Evolutionary conservation across 2,888 invertebrate species (phyloP), one percentile per base, ranked within the genome.

Genomic region (Drosophila austrosaltans): DNA sequence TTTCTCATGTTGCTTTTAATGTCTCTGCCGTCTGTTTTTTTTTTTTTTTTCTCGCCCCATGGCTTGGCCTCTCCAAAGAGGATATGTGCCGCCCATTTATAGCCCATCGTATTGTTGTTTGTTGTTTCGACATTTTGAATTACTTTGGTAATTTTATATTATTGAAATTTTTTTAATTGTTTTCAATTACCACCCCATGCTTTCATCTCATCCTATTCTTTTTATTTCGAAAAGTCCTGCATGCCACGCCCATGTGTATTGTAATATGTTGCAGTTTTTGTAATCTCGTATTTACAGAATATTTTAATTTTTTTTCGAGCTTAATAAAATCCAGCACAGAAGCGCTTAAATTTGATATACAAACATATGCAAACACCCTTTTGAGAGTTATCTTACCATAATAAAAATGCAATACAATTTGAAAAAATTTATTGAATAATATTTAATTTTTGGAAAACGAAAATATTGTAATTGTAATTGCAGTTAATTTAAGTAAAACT

Each of bases 131-230:
- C 40, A 59, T 78, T 77, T 89, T 76, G 86, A 87, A 86, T 87
- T 89, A 83, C 86, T 87, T 89, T 86, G 86, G 89, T 86, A 89
- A 87, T 89, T 89, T 87, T 77, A 86, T 89, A 87, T 89, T 87
- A 87, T 87, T 89, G 87, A 83, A 89, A 87, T 87, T 87, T 80
- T 87, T 89, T 4, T 89, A 87, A 89, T 87, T 89, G 89, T 87
- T 82, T 66, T 72, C 75, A 69, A 75, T 74, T 30, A 1, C 64
- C 77, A 63, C 56, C 20, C 42, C 28, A 16, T 3, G 10, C 7
- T 42, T 56, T 36, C 30, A 32, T 6, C 32, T 32, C 5, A 5
- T 32, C 1, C 6, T 56, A 64, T 36, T 48, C 42, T 54, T 54
- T 60, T 66, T 57, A 22, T 25, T 58, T 44, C 39, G 62, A 63